A percentile compares a stretch with the other conserved stretches of the same genome.
Evolutionary conservation across 2,797 vertebrate species (phyloP).

Genomic region (Anableps anableps): DNA sequence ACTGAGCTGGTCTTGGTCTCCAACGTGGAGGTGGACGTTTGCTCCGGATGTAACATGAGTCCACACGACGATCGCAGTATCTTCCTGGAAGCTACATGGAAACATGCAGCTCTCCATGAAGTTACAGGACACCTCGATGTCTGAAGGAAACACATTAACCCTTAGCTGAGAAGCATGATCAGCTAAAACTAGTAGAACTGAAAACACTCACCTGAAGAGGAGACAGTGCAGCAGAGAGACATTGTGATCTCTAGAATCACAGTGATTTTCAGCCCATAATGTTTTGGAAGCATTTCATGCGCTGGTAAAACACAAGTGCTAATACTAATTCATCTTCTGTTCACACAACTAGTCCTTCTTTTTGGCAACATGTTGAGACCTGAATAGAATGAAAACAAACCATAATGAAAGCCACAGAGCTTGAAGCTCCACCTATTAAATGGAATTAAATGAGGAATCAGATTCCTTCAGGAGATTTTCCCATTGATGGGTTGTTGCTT

Average conservation of each 20-base stretch:
- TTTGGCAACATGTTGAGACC: neutral
- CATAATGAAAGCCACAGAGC: no score
- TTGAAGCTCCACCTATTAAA: no score
- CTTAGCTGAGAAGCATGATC: neutral
- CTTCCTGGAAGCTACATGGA: neutral
- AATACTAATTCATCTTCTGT: neutral
- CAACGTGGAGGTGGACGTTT: neutral
- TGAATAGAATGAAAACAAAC: no score
- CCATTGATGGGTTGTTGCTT: no score
- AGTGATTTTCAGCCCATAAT: neutral
- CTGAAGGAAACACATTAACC: neutral
- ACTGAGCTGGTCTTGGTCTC: neutral
- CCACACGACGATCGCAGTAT: neutral
- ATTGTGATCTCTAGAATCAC: neutral
- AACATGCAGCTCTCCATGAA: no score
- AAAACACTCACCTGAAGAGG: neutral
- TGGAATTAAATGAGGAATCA: no score
- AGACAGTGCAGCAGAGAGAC: neutral
- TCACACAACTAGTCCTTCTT: no score
- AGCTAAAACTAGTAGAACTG: neutral
- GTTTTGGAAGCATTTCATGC: neutral
- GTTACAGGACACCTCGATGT: neutral
- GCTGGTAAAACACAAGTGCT: no score
- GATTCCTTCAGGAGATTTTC: no score
- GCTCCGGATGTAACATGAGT: neutral